Evolutionary conservation across 2,113 vertebrate genomes (phyloP).

Genomic region (Neotragus moschatus): DNA sequence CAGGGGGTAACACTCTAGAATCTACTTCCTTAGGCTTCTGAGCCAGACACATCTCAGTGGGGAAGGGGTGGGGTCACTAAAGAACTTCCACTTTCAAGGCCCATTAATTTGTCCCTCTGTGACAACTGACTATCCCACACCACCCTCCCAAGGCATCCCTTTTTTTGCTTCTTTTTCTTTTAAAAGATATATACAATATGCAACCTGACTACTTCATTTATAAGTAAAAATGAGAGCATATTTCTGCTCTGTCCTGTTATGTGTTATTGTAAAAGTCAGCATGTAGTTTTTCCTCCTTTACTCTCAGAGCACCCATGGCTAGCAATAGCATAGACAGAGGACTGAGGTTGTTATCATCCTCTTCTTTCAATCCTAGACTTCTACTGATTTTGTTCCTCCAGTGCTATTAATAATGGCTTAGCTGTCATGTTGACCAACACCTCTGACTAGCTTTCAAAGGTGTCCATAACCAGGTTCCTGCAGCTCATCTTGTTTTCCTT

Average conservation of each 20-base stretch:
- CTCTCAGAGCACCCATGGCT: background rate
- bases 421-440: background rate
- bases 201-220: no score
- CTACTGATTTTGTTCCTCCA: background rate
- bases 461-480: fast-evolving
- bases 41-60: background rate
- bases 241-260: fast-evolving
- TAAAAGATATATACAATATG: background rate
- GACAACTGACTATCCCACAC: background rate
- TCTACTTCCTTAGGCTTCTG: background rate
- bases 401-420: no score
- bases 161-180: background rate
- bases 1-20: background rate
- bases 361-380: background rate
- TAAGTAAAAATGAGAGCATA: no score
- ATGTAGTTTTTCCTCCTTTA: background rate
- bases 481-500: no score
- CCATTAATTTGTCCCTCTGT: no score
- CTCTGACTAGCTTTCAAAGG: background rate
- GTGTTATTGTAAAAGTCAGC: background rate
- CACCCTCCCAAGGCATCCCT: background rate
- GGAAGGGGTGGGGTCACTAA: background rate
- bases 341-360: no score
- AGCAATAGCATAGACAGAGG: background rate
- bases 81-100: background rate